phyloP scores from a whole-genome alignment of 2,797 vertebrate genomes.

The Megaceryle alcyon region DNA sequence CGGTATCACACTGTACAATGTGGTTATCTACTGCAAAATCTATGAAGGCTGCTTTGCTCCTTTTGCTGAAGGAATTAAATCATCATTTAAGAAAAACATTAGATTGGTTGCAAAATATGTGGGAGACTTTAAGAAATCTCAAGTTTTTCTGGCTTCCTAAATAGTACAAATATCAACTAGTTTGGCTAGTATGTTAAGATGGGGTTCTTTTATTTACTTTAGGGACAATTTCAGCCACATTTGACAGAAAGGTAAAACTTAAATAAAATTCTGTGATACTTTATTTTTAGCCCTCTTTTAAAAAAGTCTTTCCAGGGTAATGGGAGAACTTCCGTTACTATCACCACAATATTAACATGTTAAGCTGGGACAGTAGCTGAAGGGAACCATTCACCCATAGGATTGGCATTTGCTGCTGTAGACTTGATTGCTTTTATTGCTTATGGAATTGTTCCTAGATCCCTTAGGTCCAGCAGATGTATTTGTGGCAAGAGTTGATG shows the following conservation, averaged over 20 bases:
- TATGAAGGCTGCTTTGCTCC: neutral
- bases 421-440: neutral
- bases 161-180: neutral
- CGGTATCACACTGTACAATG: neutral
- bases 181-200: neutral
- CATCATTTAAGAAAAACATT: neutral
- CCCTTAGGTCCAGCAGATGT: conserved; percentile 87
- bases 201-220: neutral
- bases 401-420: neutral
- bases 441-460: conserved; percentile 71
- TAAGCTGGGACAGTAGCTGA: neutral
- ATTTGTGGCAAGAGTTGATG: conserved; percentile 88
- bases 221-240: neutral
- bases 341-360: neutral
- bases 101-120: neutral
- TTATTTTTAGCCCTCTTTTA: neutral
- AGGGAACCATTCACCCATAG: neutral
- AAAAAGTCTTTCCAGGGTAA: neutral
- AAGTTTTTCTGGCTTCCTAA: neutral
- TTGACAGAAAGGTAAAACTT: neutral
- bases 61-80: neutral
- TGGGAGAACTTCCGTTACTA: neutral
- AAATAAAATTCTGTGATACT: neutral
- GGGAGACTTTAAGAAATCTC: neutral
- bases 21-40: neutral